Evolutionary conservation across 1,140 invertebrate genomes (phyloP).

Genomic region (Patella vulgata): DNA sequence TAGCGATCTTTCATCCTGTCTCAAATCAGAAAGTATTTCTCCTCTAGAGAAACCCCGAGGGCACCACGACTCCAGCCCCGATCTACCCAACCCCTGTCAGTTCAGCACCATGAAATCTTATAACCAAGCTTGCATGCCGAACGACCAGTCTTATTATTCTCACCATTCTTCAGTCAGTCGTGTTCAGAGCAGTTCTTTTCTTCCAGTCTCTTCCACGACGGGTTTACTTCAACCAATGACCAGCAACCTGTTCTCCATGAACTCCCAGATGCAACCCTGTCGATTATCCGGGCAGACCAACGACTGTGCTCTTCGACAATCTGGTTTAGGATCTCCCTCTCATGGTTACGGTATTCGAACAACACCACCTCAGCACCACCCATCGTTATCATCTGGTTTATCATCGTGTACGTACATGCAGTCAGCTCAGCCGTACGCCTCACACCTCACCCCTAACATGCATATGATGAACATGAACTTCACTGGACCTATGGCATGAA

Average conservation of each 20-base stretch:
- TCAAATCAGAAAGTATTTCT: constrained; percentile 19
- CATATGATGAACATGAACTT: constrained; percentile 63
- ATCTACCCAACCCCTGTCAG: constrained; percentile 19
- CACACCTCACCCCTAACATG: constrained; percentile 51
- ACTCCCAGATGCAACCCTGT: constrained; percentile 52
- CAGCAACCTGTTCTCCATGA: constrained; percentile 28
- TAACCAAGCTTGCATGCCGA: constrained; percentile 21
- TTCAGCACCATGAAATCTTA: constrained; percentile 29
- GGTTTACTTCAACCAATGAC: constrained; percentile 13
- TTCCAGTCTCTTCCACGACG: constrained; percentile 43
- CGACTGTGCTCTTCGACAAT: constrained; percentile 50
- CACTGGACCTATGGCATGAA: constrained; percentile 55
- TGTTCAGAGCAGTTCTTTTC: constrained; percentile 40
- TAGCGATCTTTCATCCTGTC: background rate
- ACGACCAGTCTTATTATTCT: constrained; percentile 50
- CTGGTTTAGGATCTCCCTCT: constrained; percentile 41
- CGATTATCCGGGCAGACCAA: constrained; percentile 39
- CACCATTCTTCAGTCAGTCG: constrained; percentile 47
- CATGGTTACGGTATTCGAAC: constrained; percentile 44
- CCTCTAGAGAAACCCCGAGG: constrained; percentile 18
- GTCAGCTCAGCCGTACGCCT: constrained; percentile 49
- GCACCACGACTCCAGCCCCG: constrained; percentile 24
- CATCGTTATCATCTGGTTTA: constrained; percentile 26
- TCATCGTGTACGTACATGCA: constrained; percentile 61
- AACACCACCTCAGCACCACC: constrained; percentile 40